Evolutionary conservation across 2,797 vertebrate species (phyloP), one percentile per base, ranked within the genome.

Genomic region (Enteromius viviparus): DNA sequence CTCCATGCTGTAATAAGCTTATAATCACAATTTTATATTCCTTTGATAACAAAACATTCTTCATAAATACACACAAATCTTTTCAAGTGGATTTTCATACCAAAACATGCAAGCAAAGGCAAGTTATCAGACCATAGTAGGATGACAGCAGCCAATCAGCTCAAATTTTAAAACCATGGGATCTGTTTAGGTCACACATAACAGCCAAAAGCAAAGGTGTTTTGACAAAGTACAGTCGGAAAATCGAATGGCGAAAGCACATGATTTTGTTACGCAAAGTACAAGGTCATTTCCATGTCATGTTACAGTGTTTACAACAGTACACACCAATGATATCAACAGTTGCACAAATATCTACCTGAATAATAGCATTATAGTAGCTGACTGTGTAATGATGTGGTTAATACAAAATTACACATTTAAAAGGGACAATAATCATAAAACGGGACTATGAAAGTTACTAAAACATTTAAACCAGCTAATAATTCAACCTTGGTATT

Each of bases 1-100:
- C 26, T 23, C 29, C 76, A 66, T 78, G 62, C 62, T 65, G 76
- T 47, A 78, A 45, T 64, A 64, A 62, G 23, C 5, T 0, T 60
- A 65, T 49, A 47, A 65, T 49, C 19, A 47, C 42, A 47, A 66
- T 66, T 15, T 17, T 14, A 42, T 76, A 37, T 60, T 42, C 37
- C 74, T 80, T 62, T 80, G 87, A 86, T 88, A 92, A 93, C 94
- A 91, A 92, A 91, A 91, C 89, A 91, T 92, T 55, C 32, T 65
- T 26, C 14, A 76, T 72, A 29, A 49, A 11, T 76, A 47, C 42
- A 29, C 45, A 45, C 80, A 49, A 84, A 83, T 85, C 29, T 81
- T 85, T 81, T 90, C 86, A 88, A 87, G 85, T 93, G 91, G 92
- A 93, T 86, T 87, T 84, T 72, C 37, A 47, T 71, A 89, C 85